Conservation (phyloP, 2,797 vertebrate species). For the Orientallactaga sibirica region DNA sequence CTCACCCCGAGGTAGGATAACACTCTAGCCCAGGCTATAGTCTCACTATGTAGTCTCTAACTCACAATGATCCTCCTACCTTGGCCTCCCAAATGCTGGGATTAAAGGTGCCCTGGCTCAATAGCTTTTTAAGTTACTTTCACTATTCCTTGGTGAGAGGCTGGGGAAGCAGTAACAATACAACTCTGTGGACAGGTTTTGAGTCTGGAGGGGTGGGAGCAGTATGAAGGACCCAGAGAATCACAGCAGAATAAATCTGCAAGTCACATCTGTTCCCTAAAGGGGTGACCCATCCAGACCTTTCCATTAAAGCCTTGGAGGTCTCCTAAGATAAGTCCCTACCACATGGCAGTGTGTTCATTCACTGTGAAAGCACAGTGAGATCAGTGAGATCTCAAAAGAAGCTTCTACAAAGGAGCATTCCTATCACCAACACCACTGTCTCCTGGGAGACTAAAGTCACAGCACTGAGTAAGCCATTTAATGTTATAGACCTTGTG, state of each 20-base stretch:
- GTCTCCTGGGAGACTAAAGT: neutral
- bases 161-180: neutral
- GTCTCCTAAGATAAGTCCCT: neutral
- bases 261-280: neutral
- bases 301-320: neutral
- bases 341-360: neutral
- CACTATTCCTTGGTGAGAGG: neutral
- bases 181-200: neutral
- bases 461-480: neutral
- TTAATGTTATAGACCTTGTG: neutral
- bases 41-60: no score
- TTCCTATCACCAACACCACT: neutral
- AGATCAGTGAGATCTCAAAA: neutral
- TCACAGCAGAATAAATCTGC: neutral
- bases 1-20: no score
- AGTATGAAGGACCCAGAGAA: neutral
- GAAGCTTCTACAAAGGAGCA: neutral
- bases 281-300: neutral
- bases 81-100: no score
- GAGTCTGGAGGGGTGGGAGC: neutral
- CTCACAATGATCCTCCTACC: no score
- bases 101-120: no score
- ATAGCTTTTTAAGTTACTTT: neutral
- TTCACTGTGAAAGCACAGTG: neutral
- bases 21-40: no score